Base-by-base conservation (phyloP, 2,113 vertebrate genomes). In the Xenus cinereus region DNA sequence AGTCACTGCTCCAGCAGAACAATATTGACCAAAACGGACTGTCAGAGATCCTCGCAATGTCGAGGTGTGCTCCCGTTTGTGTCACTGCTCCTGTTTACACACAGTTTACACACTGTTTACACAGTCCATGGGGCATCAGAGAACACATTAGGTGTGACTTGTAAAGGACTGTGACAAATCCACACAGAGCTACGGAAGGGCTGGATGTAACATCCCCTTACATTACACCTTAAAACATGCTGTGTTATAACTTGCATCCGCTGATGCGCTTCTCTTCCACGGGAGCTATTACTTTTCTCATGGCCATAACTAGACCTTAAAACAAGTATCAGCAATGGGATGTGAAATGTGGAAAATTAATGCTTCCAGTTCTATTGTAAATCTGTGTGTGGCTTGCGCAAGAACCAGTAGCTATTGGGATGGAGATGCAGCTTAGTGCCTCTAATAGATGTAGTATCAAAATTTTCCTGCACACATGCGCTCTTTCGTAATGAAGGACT, bases 351-450 rank as follows among this genome's bases (percentile, higher is more conserved):
- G 1, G 13, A 28, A 71, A n/a, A n/a, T 5, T 18, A 24, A 4
- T 28, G 4, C 54, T 84, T 20, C 26, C 35, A 18, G 27, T 48
- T 69, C 20, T 67, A 9, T 3, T 35, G 19, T 10, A 7, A 60
- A 46, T 8, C 64, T 39, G 0, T 15, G 15, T 3, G 2, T 30
- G 66, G 16, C 84, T 71, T 81, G 28, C 46, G 13, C 64, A 2
- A 6, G 32, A 30, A 0, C 30, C 26, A 8, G 1, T 19, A 14
- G 30, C 2, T 6, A 3, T 24, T 45, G 68, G 30, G 88, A 0
- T 67, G 85, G 51, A 30, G 72, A 9, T 20, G 57, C 17, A n/a
- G 80, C 75, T 67, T 12, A 3, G 66, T 6, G 69, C 74, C 1
- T 3, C 26, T 10, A 33, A 12, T 26, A 19, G 37, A 9, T 9